Evolutionary conservation across 1,140 invertebrate genomes (phyloP).

Genomic region (Oryctes rhinoceros): DNA sequence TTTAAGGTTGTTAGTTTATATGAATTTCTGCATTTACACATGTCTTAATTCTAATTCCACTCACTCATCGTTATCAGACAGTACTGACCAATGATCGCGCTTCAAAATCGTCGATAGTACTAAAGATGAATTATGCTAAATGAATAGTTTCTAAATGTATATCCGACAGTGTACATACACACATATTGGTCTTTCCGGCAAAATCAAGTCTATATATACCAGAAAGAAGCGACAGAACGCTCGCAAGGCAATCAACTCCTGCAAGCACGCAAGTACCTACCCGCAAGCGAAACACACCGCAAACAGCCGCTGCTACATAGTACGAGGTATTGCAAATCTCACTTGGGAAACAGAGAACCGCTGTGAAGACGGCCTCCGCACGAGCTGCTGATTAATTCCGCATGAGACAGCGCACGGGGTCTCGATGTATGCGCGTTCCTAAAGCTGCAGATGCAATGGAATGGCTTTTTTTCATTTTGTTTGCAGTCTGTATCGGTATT

Average conservation of each 20-base stretch:
- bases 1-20: too few species aligned
- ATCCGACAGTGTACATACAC: too few species aligned
- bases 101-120: too few species aligned
- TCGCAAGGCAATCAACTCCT: conserved; percentile 13
- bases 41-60: too few species aligned
- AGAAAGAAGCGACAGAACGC: background rate
- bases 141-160: too few species aligned
- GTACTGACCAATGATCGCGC: too few species aligned
- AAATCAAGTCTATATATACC: too few species aligned
- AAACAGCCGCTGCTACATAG: conserved; percentile 30
- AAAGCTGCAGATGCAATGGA: background rate
- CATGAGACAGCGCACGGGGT: background rate
- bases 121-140: too few species aligned
- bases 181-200: too few species aligned
- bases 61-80: too few species aligned
- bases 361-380: background rate
- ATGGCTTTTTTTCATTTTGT: background rate
- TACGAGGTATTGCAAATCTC: background rate
- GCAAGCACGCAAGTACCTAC: conserved; percentile 22
- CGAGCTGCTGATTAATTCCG: conserved; percentile 21
- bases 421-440: background rate
- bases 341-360: background rate
- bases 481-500: background rate
- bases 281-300: background rate
- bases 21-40: too few species aligned